phyloP scores from a whole-genome alignment of 2,888 invertebrate genomes.

The Drosophila emarginata region DNA sequence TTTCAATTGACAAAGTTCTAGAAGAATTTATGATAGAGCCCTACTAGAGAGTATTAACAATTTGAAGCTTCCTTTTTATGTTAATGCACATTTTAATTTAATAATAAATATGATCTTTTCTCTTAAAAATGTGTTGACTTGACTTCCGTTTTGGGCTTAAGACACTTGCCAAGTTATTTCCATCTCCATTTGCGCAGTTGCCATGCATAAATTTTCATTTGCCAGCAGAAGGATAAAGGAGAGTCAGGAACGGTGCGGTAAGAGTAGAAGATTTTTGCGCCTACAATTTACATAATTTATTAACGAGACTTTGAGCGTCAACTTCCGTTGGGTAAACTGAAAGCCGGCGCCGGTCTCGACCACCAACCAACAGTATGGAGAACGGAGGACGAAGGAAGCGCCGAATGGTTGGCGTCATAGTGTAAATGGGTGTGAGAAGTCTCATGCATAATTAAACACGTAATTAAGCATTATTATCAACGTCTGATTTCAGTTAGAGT shows the following conservation, averaged over 20 bases:
- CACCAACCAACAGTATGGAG: conserved; percentile 8
- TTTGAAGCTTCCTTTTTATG: conserved; percentile 13
- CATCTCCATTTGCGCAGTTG: neutral
- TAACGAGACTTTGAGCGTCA: conserved; percentile 74
- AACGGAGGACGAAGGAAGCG: neutral
- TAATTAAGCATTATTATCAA: conserved; percentile 77
- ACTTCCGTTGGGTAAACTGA: conserved; percentile 60
- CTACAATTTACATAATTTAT: conserved; percentile 75
- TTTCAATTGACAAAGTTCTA: neutral
- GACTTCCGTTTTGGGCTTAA: conserved; percentile 64
- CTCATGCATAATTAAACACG: conserved; percentile 76
- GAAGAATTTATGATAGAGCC: no score
- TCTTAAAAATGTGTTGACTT: conserved; percentile 56
- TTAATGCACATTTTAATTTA: conserved; percentile 64
- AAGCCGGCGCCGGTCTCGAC: conserved; percentile 27
- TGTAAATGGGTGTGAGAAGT: conserved; percentile 36
- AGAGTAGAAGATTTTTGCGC: conserved; percentile 55
- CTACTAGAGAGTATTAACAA: neutral
- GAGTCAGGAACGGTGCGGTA: neutral
- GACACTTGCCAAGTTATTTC: conserved; percentile 48
- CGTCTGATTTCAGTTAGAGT: conserved; percentile 68
- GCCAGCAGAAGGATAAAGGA: conserved; percentile 4
- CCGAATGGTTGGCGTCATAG: neutral
- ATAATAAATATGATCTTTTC: conserved; percentile 42
- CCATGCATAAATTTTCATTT: conserved; percentile 63